A percentile compares a stretch with the other conserved stretches of the same genome.
Evolutionary conservation across 1,140 invertebrate species (phyloP).

Genomic region (Trypoxylus dichotomus): DNA sequence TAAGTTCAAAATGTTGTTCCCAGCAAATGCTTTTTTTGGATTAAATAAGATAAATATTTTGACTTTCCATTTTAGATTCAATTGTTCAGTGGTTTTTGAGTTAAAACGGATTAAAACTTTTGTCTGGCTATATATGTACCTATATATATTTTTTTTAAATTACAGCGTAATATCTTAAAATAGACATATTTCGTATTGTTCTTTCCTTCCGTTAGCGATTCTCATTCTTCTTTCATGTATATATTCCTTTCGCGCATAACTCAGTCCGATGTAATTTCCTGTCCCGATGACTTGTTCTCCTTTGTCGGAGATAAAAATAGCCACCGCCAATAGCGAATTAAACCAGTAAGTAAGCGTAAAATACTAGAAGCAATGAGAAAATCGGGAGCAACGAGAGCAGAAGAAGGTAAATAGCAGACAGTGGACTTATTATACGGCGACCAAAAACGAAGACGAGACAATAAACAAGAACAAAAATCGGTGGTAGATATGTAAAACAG

Average conservation of each 20-base stretch:
- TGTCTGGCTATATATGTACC: too few relatives aligned
- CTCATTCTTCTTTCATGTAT: background rate
- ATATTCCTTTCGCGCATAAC: background rate
- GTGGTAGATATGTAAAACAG: background rate
- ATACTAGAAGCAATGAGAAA: background rate
- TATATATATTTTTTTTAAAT: too few relatives aligned
- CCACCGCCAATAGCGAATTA: constrained; percentile 18
- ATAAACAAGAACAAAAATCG: constrained; percentile 21
- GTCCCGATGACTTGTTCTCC: constrained; percentile 36
- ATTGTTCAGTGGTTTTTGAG: too few relatives aligned
- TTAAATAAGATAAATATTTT: too few relatives aligned
- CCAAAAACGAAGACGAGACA: constrained; percentile 35
- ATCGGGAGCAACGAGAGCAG: background rate
- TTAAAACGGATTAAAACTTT: too few relatives aligned
- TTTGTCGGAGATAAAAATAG: constrained; percentile 27
- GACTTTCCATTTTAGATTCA: too few relatives aligned
- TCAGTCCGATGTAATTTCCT: constrained; percentile 32
- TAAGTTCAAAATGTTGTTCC: too few relatives aligned
- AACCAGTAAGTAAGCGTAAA: constrained; percentile 21
- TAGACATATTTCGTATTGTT: background rate
- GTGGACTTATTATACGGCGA: background rate
- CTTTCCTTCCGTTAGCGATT: background rate
- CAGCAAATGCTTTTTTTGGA: too few relatives aligned
- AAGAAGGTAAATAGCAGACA: constrained; percentile 1
- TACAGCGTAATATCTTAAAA: too few relatives aligned